Evolutionary conservation across 2,113 vertebrate species (phyloP).

Genomic region (Rhinogobius similis): DNA sequence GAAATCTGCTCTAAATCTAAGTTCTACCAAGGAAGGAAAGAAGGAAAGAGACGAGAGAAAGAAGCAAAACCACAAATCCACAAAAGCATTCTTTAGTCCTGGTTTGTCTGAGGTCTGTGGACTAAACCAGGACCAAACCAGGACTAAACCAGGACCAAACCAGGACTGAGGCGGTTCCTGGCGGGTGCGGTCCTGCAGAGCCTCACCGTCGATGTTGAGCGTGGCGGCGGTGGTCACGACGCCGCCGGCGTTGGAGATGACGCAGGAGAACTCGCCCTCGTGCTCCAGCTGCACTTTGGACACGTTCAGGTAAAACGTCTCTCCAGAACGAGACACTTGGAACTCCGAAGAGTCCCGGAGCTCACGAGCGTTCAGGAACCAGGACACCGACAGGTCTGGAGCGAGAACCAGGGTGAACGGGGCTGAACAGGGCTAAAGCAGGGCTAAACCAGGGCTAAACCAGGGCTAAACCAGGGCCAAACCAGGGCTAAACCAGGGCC

Average conservation of each 20-base stretch:
- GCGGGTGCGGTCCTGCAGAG: too few species aligned
- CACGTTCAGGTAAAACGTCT: slow-evolving; percentile 88
- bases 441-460: too few species aligned
- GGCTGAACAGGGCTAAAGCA: not conserved
- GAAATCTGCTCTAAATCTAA: too few species aligned
- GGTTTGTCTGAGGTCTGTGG: too few species aligned
- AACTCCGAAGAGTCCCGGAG: slow-evolving; percentile 87
- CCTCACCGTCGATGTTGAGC: slow-evolving; percentile 87
- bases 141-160: not conserved
- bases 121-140: not conserved
- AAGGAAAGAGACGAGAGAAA: too few species aligned
- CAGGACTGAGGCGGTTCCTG: not conserved
- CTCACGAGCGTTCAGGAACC: slow-evolving; percentile 89
- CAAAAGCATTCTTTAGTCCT: too few species aligned
- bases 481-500: too few species aligned
- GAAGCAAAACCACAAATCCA: too few species aligned
- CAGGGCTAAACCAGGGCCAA: not conserved
- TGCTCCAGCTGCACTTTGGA: slow-evolving; percentile 83
- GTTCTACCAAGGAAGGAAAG: not conserved
- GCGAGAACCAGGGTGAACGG: not conserved
- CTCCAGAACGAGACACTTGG: slow-evolving; percentile 90
- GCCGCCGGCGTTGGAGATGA: slow-evolving; percentile 87
- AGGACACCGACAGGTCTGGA: slow-evolving; percentile 88
- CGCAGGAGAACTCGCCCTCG: slow-evolving; percentile 89
- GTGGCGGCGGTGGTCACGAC: slow-evolving; percentile 88